Evolutionary conservation across 2,797 vertebrate species (phyloP), one percentile per base, ranked within the genome.

Genomic region (Platalea minor): DNA sequence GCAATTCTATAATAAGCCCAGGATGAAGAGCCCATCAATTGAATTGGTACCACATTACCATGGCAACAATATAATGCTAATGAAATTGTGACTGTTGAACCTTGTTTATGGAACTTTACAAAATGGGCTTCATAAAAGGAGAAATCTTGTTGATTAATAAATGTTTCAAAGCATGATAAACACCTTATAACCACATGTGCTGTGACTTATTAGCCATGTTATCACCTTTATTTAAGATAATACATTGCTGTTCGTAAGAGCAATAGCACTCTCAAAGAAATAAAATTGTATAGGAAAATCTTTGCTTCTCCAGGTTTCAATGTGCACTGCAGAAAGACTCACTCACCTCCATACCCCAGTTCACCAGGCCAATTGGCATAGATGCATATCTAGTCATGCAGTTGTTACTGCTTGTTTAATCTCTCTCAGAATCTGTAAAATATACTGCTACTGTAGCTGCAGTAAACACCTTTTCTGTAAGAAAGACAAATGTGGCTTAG

Each of bases 61-160:
- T 97, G 94, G 96, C 96, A 97, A 97, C 96, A 92, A 96, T 90
- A 82, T 78, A 96, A 96, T 96, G 95, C 79, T 97, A 97, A 96
- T 97, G 97, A 96, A 96, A 97, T 95, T 96, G 95, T 96, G 94
- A 87, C 92, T 96, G 94, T 95, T 93, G 95, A 96, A 96, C 95
- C 89, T 95, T 92, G 92, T 97, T 94, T 97, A 95, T 81, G 91
- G 73, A 97, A 93, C 81, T 89, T 94, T 76, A 85, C 78, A 92
- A 94, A 96, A 97, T 8, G 24, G 76, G 85, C 84, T 92, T 91
- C 82, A 76, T 92, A 91, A 84, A 93, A 93, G 21, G 39, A 92
- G 82, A 89, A 89, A 93, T 92, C 70, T 86, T 76, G 83, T 89
- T 81, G 73, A 92, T 83, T 64, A 85, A 83, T 63, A 88, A 53